Evolutionary conservation across 2,888 invertebrate species (phyloP).

Genomic region (Nipponacmea schrenckii): DNA sequence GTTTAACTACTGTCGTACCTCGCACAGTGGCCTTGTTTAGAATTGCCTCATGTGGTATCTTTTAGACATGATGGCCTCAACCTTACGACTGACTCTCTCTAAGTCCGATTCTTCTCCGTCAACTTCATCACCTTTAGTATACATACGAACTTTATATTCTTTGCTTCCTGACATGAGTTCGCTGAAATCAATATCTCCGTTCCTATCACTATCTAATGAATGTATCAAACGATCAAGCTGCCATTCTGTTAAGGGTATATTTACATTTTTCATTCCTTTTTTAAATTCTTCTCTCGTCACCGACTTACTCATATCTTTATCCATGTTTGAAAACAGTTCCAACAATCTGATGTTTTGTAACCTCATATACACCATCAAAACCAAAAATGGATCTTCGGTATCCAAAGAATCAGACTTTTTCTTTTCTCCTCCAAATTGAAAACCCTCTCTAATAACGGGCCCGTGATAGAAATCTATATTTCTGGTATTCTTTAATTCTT

Average conservation of each 20-base stretch:
- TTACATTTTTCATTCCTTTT: constrained; percentile 25
- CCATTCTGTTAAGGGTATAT: background rate
- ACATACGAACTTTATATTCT: background rate
- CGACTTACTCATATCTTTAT: constrained; percentile 35
- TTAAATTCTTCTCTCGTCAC: constrained; percentile 33
- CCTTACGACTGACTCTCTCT: background rate
- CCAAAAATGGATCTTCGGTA: constrained; percentile 34
- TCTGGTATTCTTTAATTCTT: background rate
- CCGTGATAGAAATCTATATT: background rate
- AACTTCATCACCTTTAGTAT: background rate
- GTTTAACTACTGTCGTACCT: too few relatives aligned
- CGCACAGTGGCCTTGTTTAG: background rate
- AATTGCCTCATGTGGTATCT: background rate
- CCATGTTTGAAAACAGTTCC: constrained; percentile 35
- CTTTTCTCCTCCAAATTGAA: background rate
- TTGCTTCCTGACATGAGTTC: background rate
- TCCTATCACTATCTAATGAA: background rate
- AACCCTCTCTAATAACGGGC: background rate
- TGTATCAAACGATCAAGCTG: background rate
- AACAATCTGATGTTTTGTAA: constrained; percentile 35
- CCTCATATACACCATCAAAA: constrained; percentile 35
- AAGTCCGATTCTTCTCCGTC: background rate
- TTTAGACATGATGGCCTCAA: background rate
- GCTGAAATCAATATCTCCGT: background rate
- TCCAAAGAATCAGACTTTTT: constrained; percentile 12